Percentiles rank a stretch among this genome's conserved stretches.
phyloP scores from a whole-genome alignment of 2,113 vertebrate genomes.

The Capricornis sumatraensis region DNA sequence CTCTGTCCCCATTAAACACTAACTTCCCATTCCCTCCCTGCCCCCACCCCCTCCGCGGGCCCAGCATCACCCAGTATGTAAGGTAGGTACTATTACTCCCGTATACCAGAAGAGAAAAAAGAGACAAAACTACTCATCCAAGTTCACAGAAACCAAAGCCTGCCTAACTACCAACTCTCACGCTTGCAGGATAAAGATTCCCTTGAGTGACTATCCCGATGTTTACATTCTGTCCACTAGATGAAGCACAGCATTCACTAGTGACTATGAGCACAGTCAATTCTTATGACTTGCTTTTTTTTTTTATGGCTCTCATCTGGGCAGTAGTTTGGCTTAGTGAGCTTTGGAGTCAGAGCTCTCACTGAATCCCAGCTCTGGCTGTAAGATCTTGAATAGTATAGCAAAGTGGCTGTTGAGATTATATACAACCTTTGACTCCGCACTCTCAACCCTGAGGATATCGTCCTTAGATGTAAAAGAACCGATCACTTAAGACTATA shows the following conservation, averaged over 20 bases:
- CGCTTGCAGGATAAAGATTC: neutral
- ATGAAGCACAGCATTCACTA: neutral
- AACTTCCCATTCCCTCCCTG: neutral
- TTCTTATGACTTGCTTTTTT: neutral
- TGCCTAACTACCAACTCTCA: neutral
- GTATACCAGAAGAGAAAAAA: neutral
- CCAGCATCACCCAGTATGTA: neutral
- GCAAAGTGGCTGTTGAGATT: neutral
- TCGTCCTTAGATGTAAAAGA: neutral
- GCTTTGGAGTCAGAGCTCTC: neutral
- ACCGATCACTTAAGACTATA: neutral
- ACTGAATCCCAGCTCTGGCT: neutral
- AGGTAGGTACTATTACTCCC: neutral
- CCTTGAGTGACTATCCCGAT: neutral
- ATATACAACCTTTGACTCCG: neutral
- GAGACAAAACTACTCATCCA: neutral
- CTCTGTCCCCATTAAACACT: neutral
- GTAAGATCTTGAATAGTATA: neutral
- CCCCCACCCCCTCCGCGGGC: rapidly evolving
- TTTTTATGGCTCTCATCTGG: neutral
- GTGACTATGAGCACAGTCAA: neutral
- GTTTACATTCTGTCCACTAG: neutral
- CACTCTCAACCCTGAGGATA: neutral
- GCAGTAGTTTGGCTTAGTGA: neutral
- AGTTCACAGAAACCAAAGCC: neutral